Conservation (phyloP, 1,140 invertebrate genomes). For the Drosophila sturtevanti region DNA sequence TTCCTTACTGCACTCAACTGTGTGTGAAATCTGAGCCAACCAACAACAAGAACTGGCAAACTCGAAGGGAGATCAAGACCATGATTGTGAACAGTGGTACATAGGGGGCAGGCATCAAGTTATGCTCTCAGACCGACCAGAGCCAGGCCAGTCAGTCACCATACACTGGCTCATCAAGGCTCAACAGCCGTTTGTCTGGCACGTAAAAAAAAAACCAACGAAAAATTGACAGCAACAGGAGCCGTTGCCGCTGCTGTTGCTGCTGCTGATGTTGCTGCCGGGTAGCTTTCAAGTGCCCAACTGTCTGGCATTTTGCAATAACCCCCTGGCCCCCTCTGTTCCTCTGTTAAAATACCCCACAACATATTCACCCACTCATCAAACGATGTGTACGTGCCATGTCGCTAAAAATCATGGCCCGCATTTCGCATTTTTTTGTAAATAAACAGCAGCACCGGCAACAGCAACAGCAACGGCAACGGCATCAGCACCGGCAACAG, state of each 20-base stretch:
- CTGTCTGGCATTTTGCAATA: constrained; percentile 57
- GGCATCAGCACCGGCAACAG: constrained; percentile 4
- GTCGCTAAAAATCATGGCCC: constrained; percentile 79
- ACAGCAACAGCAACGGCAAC: constrained; percentile 41
- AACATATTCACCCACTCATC: constrained; percentile 36
- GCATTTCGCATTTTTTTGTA: constrained; percentile 59
- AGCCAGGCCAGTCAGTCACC: constrained; percentile 5
- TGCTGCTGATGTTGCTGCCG: constrained; percentile 33
- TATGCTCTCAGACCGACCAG: background rate
- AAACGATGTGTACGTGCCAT: constrained; percentile 67
- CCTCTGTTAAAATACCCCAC: background rate
- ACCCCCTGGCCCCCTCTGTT: constrained; percentile 19
- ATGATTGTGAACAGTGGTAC: background rate
- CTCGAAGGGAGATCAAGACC: background rate
- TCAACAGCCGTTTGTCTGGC: constrained; percentile 57
- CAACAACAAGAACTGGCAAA: constrained; percentile 23
- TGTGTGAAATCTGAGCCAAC: constrained; percentile 36
- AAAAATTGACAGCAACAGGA: constrained; percentile 70
- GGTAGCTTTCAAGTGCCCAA: constrained; percentile 69
- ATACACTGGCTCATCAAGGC: constrained; percentile 49
- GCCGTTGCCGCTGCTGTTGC: constrained; percentile 35
- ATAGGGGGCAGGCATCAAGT: constrained; percentile 5
- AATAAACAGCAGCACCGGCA: constrained; percentile 55
- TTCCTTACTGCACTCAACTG: constrained; percentile 16
- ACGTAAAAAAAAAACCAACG: constrained; percentile 57